phyloP scores from a whole-genome alignment of 1,140 invertebrate genomes.

The Metaphire vulgaris region DNA sequence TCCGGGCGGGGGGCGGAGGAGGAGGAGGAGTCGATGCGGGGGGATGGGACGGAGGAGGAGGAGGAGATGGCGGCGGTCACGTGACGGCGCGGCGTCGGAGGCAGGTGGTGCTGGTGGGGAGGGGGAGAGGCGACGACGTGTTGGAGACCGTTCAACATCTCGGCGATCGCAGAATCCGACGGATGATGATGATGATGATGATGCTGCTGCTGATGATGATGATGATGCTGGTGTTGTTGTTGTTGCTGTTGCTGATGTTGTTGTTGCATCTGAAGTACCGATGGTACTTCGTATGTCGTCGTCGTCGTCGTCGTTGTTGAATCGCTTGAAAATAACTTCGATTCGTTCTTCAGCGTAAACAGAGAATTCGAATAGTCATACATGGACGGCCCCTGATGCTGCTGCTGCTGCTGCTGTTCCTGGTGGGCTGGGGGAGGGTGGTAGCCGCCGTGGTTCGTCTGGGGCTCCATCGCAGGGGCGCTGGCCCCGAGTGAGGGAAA shows the following conservation, averaged over 20 bases:
- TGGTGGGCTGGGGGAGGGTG: too few relatives aligned
- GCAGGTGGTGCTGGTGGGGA: conserved; percentile 30
- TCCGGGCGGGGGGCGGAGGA: too few relatives aligned
- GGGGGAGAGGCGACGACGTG: conserved; percentile 39
- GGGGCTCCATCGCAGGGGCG: background rate
- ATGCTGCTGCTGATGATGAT: too few relatives aligned
- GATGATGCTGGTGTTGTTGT: too few relatives aligned
- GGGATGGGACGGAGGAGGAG: conserved; percentile 45
- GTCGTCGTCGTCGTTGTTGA: background rate
- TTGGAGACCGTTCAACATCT: background rate
- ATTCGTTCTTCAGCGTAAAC: background rate
- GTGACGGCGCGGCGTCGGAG: conserved; percentile 35
- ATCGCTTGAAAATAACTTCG: too few relatives aligned
- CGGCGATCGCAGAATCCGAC: background rate
- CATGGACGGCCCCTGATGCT: background rate
- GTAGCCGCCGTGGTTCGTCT: background rate
- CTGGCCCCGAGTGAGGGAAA: background rate
- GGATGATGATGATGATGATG: conserved; percentile 37
- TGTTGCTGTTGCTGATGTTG: too few relatives aligned
- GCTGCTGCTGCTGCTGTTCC: too few relatives aligned
- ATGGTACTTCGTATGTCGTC: background rate
- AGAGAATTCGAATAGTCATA: background rate
- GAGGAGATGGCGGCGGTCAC: too few relatives aligned
- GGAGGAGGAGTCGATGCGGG: conserved; percentile 29
- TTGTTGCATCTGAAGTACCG: background rate